Base-by-base conservation (phyloP, 2,888 invertebrate species). In the Calliscelio sp. region DNA sequence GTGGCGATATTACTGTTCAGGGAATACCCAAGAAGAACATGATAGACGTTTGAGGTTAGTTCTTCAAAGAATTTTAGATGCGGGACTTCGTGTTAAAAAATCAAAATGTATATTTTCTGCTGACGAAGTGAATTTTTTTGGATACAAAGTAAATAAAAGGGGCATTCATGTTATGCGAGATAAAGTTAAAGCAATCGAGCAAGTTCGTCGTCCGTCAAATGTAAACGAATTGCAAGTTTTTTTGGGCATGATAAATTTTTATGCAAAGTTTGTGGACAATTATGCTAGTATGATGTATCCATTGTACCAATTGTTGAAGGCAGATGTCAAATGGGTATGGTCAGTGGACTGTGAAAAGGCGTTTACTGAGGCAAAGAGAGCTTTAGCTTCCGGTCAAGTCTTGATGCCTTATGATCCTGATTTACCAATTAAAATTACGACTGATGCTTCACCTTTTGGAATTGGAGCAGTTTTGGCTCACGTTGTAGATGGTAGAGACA, bases 401-500 rank as follows among this genome's bases (percentile, higher is more conserved):
- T 14, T 51, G n/a, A 28, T 51, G 24, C 68, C 77, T 63, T 73
- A 74, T 25, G 78, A 85, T 14, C 65, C 73, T 3, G 6, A 61
- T 0, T 16, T 28, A 22, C 46, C 63, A 68, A 18, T 85, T 0
- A 79, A 70, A 46, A 28, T 85, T 32, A 24, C 85, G n/a, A 66
- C 61, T 7, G 81, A 85, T 25, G 85, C 85, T 1, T 81, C 68
- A 20, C 66, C 66, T 18, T 74, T 68, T 25, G 84, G 68, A 22
- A 10, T 68, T 2, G 73, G 81, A 0, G 66, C 65, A 11, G 73
- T 75, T 7, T 16, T 78, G 18, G 59, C 78, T 70, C 71, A 73
- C 22, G 14, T 53, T 8, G 20, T 44, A 14, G 44, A 51, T 35
- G 18, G 20, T 20, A 35, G 55, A 41, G 73, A 84, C 16, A 20